A percentile compares a stretch with the other conserved stretches of the same genome.
These are phyloP conservation scores for Ceratotherium simum DNA, from an alignment of 2,113 vertebrate genomes.

Conservation along the genomic window DNA sequence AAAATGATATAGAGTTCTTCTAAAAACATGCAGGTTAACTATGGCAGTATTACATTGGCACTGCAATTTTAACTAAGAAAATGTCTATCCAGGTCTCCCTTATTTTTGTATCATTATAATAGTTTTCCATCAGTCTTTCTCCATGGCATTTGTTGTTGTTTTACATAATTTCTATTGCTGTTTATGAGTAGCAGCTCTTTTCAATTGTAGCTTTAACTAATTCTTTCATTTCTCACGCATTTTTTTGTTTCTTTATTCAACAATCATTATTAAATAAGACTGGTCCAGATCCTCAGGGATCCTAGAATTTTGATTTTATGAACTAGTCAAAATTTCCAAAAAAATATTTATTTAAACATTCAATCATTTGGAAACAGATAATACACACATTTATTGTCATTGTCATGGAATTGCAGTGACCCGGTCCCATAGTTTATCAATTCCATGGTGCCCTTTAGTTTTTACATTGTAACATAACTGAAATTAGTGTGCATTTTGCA, in stretches of 20 bases:
- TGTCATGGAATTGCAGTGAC: background rate
- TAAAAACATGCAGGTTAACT: background rate
- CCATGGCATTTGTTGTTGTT: background rate
- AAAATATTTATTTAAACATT: background rate
- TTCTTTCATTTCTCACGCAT: background rate
- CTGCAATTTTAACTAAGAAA: background rate
- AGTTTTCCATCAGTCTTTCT: background rate
- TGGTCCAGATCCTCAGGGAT: background rate
- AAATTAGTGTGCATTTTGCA: background rate
- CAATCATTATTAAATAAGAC: background rate
- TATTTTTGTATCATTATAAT: background rate
- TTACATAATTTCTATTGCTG: background rate
- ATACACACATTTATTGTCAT: background rate
- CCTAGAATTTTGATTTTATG: background rate
- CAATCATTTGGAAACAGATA: background rate
- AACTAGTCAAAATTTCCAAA: background rate
- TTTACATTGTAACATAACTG: background rate
- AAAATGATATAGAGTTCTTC: background rate
- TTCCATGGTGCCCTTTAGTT: background rate
- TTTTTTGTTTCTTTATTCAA: background rate
- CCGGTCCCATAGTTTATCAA: background rate
- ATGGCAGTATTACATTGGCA: fast-evolving
- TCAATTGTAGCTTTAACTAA: background rate
- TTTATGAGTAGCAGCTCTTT: background rate
- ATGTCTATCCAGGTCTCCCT: background rate